Conservation (phyloP, 1,140 invertebrate species). For the Oncopodura yosiiana region DNA sequence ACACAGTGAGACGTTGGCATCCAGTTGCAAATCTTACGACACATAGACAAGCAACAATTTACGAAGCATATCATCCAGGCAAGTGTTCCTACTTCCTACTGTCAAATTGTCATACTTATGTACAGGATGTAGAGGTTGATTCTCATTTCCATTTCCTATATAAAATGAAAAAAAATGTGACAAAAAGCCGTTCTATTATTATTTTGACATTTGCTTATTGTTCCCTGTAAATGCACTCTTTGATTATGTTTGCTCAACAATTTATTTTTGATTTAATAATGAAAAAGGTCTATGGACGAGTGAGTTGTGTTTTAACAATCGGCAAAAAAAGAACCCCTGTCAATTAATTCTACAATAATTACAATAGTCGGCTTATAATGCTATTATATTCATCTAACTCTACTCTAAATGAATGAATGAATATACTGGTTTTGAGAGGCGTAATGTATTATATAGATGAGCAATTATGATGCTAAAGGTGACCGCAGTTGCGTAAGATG, state of each 20-base stretch:
- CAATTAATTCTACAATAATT: no score
- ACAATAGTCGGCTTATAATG: background rate
- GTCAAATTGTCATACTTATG: background rate
- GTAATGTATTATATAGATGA: background rate
- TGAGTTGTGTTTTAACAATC: no score
- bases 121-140: background rate
- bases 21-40: conserved; percentile 52
- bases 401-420: no score
- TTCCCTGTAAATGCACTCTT: background rate
- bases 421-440: no score
- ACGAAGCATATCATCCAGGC: conserved; percentile 53
- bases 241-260: no score
- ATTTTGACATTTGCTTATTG: background rate
- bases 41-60: conserved; percentile 47
- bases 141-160: background rate
- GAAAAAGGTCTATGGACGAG: no score
- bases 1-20: conserved; percentile 47
- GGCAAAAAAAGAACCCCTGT: no score
- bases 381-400: background rate
- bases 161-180: background rate
- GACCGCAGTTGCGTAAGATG: background rate
- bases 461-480: background rate
- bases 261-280: no score
- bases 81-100: conserved; percentile 9
- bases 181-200: background rate